Percentiles rank a stretch among this genome's conserved stretches.
phyloP scores from a whole-genome alignment of 1,140 invertebrate species.

The Phthorimaea operculella region DNA sequence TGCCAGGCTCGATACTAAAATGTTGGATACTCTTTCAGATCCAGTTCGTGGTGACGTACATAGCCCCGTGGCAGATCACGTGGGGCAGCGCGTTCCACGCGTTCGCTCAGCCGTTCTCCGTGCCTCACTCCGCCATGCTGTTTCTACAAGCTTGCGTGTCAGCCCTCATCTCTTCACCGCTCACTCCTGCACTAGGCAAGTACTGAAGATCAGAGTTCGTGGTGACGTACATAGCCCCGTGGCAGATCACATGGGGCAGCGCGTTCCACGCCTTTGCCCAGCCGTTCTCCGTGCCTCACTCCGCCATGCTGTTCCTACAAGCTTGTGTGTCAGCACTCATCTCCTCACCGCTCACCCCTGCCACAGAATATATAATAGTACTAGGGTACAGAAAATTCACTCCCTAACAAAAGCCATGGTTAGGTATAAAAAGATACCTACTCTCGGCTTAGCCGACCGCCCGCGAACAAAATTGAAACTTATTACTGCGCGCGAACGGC shows the following conservation, averaged over 20 bases:
- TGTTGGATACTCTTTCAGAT: slow-evolving; percentile 67
- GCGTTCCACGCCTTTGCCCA: slow-evolving; percentile 99
- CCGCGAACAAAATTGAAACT: too few relatives aligned
- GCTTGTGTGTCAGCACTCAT: slow-evolving; percentile 91
- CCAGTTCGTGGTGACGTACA: slow-evolving; percentile 98
- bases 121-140: slow-evolving; percentile 98
- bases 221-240: slow-evolving; percentile 98
- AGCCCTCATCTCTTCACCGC: slow-evolving; percentile 89
- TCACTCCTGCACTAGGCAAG: slow-evolving; percentile 86
- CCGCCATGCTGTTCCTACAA: slow-evolving; percentile 97
- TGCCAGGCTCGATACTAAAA: too few relatives aligned
- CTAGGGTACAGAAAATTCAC: too few relatives aligned
- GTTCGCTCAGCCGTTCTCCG: slow-evolving; percentile 98
- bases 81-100: slow-evolving; percentile 99
- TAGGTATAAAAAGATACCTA: too few relatives aligned
- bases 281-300: slow-evolving; percentile 98
- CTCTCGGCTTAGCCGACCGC: too few relatives aligned
- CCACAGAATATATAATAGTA: too few relatives aligned
- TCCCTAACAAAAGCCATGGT: too few relatives aligned
- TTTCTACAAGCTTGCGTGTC: slow-evolving; percentile 96
- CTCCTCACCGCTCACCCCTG: slow-evolving; percentile 90
- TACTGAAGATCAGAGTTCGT: slow-evolving; percentile 90
- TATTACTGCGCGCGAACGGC: too few relatives aligned
- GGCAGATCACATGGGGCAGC: slow-evolving; percentile 99
- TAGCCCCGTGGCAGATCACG: slow-evolving; percentile 99